Base-by-base conservation (phyloP, 2,888 invertebrate species). In the Agelastica alni region DNA sequence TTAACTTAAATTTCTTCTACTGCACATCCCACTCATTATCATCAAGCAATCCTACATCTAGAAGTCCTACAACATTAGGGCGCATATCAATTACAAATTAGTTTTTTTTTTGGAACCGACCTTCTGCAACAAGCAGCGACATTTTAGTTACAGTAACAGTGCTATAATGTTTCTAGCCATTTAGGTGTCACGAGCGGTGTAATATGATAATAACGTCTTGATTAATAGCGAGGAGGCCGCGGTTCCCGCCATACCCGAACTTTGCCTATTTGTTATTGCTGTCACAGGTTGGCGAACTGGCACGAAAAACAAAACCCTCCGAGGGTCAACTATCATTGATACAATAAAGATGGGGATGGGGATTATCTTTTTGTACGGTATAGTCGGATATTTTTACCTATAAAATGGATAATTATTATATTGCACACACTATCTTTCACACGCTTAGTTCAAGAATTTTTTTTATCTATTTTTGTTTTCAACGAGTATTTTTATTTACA, bases 191-290 rank as follows among this genome's bases (percentile, higher is more conserved):
- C 63, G 59, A 64, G 62, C 65, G 67, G 62, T 66, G 68, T 73
- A 70, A 71, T 73, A 73, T 73, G 70, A 70, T 71, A 73, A 73
- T 72, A 71, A 67, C 67, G 53, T 61, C 57, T 64, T 69, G 70
- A 72, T 73, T 72, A 73, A 72, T 73, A 60, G 70, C 65, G 53
- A 51, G n/a, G 63, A 54, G 64, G 65, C 64, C 64, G 66, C 62
- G 67, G 64, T 69, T 68, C 66, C 60, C 64, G 68, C 67, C 67
- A 64, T 66, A 64, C 64, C 64, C 71, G 68, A 73, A 73, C 73
- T 73, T 71, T 66, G 68, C 67, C 70, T 72, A 72, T 73, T 71
- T 69, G 71, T 72, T 73, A 72, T 67, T 68, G 65, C 66, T 69
- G 70, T 67, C n/a, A n/a, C 69, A 62, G 42, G 54, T 55, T 37